phyloP scores from a whole-genome alignment of 2,797 vertebrate species.

The Chaetodon trifasciatus region DNA sequence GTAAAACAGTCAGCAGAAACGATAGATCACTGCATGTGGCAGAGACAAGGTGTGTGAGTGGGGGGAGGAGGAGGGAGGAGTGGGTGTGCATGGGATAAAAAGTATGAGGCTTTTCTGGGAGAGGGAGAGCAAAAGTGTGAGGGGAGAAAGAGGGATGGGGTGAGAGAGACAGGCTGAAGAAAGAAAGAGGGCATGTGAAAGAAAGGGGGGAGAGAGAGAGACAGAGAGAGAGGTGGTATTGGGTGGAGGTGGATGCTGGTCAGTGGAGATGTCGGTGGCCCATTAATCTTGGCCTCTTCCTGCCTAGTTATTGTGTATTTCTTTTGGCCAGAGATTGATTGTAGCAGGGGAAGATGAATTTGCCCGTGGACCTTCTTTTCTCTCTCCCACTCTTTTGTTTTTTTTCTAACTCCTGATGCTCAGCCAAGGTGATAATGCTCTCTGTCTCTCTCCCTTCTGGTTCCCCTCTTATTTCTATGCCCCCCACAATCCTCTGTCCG shows the following conservation, averaged over 20 bases:
- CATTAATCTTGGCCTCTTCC: slow-evolving; percentile 99
- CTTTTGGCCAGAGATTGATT: slow-evolving; percentile 99
- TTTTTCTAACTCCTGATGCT: slow-evolving; percentile 88
- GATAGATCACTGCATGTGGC: slow-evolving; percentile 97
- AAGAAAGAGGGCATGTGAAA: slow-evolving; percentile 58
- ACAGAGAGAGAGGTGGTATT: slow-evolving; percentile 64
- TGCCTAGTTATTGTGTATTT: slow-evolving; percentile 99
- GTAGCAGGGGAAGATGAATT: slow-evolving; percentile 98
- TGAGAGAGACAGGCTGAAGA: slow-evolving; percentile 57
- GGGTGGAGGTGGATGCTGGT: slow-evolving; percentile 96
- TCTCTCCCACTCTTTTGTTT: slow-evolving; percentile 78
- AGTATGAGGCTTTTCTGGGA: slow-evolving; percentile 42
- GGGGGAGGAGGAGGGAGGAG: neutral
- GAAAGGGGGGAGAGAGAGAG: slow-evolving; percentile 37
- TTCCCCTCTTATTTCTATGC: slow-evolving; percentile 2
- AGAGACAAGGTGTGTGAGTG: slow-evolving; percentile 86
- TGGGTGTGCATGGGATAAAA: neutral
- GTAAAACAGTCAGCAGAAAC: slow-evolving; percentile 98
- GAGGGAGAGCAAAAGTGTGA: slow-evolving; percentile 55
- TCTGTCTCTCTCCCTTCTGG: slow-evolving; percentile 68
- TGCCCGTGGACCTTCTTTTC: slow-evolving; percentile 91
- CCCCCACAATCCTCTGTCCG: slow-evolving; percentile 7
- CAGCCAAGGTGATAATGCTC: slow-evolving; percentile 94
- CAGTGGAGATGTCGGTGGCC: slow-evolving; percentile 95
- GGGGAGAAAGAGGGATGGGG: slow-evolving; percentile 52